Base-by-base conservation (phyloP, 1,140 invertebrate species). In the Cotesia chilonis region DNA sequence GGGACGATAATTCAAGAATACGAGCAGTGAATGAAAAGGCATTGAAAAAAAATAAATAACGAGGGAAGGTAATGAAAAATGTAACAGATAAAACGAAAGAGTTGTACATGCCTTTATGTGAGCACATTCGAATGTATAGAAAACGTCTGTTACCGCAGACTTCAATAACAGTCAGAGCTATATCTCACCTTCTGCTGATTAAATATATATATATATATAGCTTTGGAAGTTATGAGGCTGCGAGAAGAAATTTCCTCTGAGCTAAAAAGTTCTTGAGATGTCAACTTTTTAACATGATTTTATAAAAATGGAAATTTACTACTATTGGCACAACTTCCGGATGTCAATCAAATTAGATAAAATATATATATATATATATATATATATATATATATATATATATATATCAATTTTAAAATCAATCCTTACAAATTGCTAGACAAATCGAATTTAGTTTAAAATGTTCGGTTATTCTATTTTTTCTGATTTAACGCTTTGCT, bases 111-210 rank as follows among this genome's bases (percentile, higher is more conserved):
- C n/a, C 9, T 10, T 47, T 61, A 41, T 36, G n/a, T 20, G 36
- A 20, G 17, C n/a, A 65, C 38, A 47, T 65, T 28, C 28, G 51
- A 61, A 70, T 14, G 54, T 51, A 14, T 52, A 51, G 35, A 10
- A 7, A 72, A 55, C 71, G 71, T 72, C 64, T 72, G 71, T 72
- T 60, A n/a, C 64, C 55, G 64, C 64, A 72, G 71, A 72, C 71
- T 67, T 72, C 66, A 65, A 68, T 72, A 72, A 72, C 36, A 72
- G 17, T 67, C 67, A 41, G 65, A 17, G 47, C 55, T 54, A 55
- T 66, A 61, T 60, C 55, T 55, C 71, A 72, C 64, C 55, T 72
- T 64, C 60, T 68, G 64, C 47, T 57, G n/a, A 47, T 57, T 38
- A n/a, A 61, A 61, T 67, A 47, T 68, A 68, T 67, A 47, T 41